These are phyloP conservation scores for Gallinago paraguaiae DNA, from an alignment of 2,113 vertebrate genomes.

Conservation along the genomic window DNA sequence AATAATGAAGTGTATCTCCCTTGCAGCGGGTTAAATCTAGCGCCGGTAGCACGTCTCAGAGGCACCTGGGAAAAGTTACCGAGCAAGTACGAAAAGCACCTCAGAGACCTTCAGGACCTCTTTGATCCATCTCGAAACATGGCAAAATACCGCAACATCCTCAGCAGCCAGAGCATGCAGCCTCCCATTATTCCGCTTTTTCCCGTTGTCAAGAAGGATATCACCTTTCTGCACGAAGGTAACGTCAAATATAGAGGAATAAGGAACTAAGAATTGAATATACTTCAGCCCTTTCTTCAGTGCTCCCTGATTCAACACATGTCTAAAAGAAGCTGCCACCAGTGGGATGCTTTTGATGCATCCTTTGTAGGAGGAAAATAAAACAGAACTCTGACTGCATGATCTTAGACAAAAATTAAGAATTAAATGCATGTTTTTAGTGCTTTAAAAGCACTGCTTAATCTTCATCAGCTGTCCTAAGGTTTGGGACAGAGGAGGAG, in stretches of 20 bases:
- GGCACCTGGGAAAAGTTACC: slow-evolving; percentile 96
- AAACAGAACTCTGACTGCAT: neutral
- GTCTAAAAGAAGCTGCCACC: neutral
- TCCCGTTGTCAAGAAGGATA: slow-evolving; percentile 97
- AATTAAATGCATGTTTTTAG: neutral
- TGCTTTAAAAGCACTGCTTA: neutral
- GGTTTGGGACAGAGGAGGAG: neutral
- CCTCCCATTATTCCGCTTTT: slow-evolving; percentile 97
- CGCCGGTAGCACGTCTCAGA: slow-evolving; percentile 89
- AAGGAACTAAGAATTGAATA: neutral
- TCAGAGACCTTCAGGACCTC: slow-evolving; percentile 93
- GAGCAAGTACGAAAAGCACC: slow-evolving; percentile 95
- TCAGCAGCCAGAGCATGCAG: slow-evolving; percentile 97
- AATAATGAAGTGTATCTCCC: neutral
- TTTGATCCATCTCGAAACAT: slow-evolving; percentile 98
- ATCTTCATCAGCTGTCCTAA: neutral
- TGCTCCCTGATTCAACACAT: neutral
- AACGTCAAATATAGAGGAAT: slow-evolving; percentile 1
- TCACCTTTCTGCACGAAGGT: slow-evolving; percentile 98
- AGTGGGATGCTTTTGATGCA: neutral
- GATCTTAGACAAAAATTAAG: neutral
- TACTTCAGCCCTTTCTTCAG: neutral
- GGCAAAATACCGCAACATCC: slow-evolving; percentile 96
- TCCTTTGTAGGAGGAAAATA: neutral
- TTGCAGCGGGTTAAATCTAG: slow-evolving; percentile 91